Base-by-base conservation (phyloP, 2,797 vertebrate species). In the Danio tinwini region DNA sequence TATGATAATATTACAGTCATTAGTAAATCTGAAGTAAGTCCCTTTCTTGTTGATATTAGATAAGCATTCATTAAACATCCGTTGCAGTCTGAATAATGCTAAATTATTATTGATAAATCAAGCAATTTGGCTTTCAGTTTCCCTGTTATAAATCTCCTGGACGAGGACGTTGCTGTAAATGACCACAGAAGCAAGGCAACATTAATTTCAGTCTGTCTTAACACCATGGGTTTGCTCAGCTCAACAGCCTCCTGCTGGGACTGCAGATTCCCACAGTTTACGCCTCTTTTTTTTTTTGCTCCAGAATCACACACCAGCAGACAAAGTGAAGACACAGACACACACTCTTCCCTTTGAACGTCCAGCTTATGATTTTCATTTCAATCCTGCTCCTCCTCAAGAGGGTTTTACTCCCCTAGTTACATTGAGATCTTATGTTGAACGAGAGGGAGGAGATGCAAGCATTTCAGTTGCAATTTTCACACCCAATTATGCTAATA, bases 401-500 rank as follows among this genome's bases (percentile, higher is more conserved):
- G 10, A 14, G 39, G 6, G 39, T 39, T 72, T 71, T 44, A 68
- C 56, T 58, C 19, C 16, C 2, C 75, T 74, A 70, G 73, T 78
- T 73, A 69, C 58, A 42, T 17, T 49, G 13, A 56, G 47, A 55
- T 63, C 39, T 63, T 52, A 55, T 69, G 74, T 14, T 37, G 42
- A 70, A 49, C 58, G 71, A 56, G 40, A 52, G 47, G 59, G 67
- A 56, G 49, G n/a, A 69, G 50, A 80, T 77, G 72, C 69, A 81
- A 55, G 69, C 74, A 72, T 78, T 74, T 76, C 47, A 80, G 69
- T 74, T 64, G 59, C 64, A 68, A 70, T 77, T 82, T 81, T 84
- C 81, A 84, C 74, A 82, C 79, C 70, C 79, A 79, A 78, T 86
- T 86, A 83, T 84, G 86, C 58, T 84, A 84, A 86, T 86, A 65